Evolutionary conservation across 2,888 invertebrate species (phyloP), one percentile per base, ranked within the genome.

Genomic region (Dolichomitus sp.): DNA sequence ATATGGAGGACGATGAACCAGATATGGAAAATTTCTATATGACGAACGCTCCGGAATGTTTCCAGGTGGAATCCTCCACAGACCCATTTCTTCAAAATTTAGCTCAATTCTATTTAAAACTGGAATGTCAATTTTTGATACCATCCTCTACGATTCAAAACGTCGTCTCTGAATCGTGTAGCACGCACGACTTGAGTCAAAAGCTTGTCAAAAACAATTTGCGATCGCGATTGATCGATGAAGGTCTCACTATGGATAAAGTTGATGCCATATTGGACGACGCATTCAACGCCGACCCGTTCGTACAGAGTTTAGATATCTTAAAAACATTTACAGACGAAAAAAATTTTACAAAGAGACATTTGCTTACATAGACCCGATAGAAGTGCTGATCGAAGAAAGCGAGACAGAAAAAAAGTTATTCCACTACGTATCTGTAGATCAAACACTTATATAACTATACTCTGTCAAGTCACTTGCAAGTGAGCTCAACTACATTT

Each of bases 331-430:
- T 42, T 42, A 42, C 11, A 45, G n/a, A n/a, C 7, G 45, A 45
- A 45, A 45, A n/a, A 45, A 45, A n/a, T 45, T 45, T 45, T 45
- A 45, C n/a, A 45, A 45, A 45, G n/a, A 45, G 45, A 45, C 45
- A n/a, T 45, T 45, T n/a, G 45, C 45, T n/a, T 45, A 45, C n/a
- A n/a, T 45, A 4, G 45, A 45, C 14, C 45, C 45, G 12, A 45
- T 45, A 45, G 14, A 45, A 45, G 45, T 45, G 45, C 45, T n/a
- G n/a, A 45, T 45, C 4, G n/a, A 45, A 12, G n/a, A 45, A 6
- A 45, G n/a, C n/a, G 7, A 4, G 6, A 45, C 12, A 12, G 7
- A 45, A 14, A 12, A n/a, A n/a, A 45, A 12, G 14, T 45, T 12
- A n/a, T 45, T 45, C 45, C 45, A 45, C n/a, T 45, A 45, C 45